Evolutionary conservation across 2,888 invertebrate genomes (phyloP), one percentile per base, ranked within the genome.

Genomic region (Epinotia brunnichana): DNA sequence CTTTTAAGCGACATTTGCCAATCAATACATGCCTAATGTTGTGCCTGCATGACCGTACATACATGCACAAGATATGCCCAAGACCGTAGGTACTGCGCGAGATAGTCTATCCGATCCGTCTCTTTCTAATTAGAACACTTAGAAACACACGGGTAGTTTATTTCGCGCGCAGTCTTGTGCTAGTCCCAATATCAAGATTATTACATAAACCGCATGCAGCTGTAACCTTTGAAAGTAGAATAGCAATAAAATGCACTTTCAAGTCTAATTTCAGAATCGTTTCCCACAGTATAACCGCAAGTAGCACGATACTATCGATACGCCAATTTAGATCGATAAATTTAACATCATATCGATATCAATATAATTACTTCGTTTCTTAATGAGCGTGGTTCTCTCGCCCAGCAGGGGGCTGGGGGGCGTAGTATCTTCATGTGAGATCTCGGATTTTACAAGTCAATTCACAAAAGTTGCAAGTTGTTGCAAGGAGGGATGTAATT

Each of bases 371-470:
- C 81, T 75, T 76, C 75, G 82, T 62, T 73, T 63, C 57, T 62
- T 90, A 91, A 90, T 86, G 87, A 91, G 87, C 87, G 85, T 84
- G 83, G 89, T 91, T 91, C 90, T 89, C 91, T 86, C 85, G 87
- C 83, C 76, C 87, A 83, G 83, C 89, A 83, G 91, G 90, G 83
- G 80, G 78, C 77, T 83, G 80, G 84, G 87, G 89, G 90, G 88
- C 79, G 74, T 78, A 77, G 66, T 91, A 92, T 92, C 92, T 86
- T 79, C 87, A 87, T 92, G 92, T 88, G 92, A 92, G 90, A 92
- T 92, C 92, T 85, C 77, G 53, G 79, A 82, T 83, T 86, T 87
- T 84, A 84, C 82, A 82, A 86, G 82, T 83, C 84, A 83, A 85
- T 86, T 77, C 81, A 80, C 80, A 77, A 80, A 77, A 74, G 66